Conservation (phyloP, 2,797 vertebrate genomes). For the Hoplostethus mediterraneus region DNA sequence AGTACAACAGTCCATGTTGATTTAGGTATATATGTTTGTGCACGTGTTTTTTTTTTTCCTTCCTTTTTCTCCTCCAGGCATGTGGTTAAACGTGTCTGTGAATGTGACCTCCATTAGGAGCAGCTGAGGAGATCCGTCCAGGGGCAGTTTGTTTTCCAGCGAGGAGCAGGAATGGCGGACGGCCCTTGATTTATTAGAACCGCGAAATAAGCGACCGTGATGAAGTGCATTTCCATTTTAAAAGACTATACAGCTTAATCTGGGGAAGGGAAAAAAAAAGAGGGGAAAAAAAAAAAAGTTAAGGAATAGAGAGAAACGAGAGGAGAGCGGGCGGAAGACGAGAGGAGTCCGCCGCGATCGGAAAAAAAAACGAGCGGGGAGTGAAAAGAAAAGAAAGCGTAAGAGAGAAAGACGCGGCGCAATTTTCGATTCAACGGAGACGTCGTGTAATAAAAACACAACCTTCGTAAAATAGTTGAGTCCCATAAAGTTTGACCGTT, state of each 20-base stretch:
- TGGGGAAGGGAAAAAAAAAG: conserved; percentile 28
- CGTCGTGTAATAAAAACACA: not conserved
- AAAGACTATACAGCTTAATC: conserved; percentile 84
- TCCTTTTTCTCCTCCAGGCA: not conserved
- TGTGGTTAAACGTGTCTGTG: conserved; percentile 65
- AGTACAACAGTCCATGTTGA: not conserved
- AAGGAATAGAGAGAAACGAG: conserved; percentile 27
- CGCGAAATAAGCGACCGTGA: conserved; percentile 84
- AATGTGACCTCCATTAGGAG: conserved; percentile 85
- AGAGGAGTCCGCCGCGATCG: conserved; percentile 23
- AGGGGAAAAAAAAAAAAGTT: conserved; percentile 33
- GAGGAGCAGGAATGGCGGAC: conserved; percentile 75
- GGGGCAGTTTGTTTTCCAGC: conserved; percentile 84
- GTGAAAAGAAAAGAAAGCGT: conserved; percentile 9
- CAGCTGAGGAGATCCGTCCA: conserved; percentile 79
- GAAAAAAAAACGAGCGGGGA: not conserved
- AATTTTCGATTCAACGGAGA: not conserved
- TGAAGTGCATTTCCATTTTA: conserved; percentile 87
- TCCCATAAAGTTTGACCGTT: not conserved
- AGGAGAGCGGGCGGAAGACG: conserved; percentile 28
- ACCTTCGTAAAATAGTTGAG: not conserved
- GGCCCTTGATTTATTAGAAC: conserved; percentile 86
- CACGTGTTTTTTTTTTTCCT: not conserved
- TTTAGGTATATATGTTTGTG: conserved; percentile 41
- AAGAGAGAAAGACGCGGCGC: conserved; percentile 18